Evolutionary conservation across 53 echinoderm and acorn worm species (phyloP), one percentile per base, ranked within the genome.

Genomic region (Henricia sp.): DNA sequence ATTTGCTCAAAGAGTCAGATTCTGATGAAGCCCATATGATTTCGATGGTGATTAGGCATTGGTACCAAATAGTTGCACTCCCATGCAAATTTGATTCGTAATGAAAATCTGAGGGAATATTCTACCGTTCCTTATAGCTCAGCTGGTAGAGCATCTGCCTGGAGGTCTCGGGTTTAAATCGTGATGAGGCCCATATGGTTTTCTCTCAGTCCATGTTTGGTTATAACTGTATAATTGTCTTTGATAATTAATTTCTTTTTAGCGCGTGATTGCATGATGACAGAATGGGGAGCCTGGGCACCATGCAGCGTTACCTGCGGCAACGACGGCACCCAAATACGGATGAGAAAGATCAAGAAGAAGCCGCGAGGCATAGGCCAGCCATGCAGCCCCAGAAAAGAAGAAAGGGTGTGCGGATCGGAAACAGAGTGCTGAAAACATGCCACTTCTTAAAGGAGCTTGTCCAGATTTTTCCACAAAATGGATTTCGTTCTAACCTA

Each of bases 241-340:
- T 56, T 6, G 21, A 2, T 35, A 10, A 20, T 36, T 37, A 20
- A 1, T 20, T 16, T 6, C 11, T 51, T 1, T 11, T 20, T 50
- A 88, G 90, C 78, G 2, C 84, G 92, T 3, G 94, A 97, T 74
- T 97, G 97, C 55, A 92, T 83, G 85, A 89, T 94, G 92, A 60
- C 78, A 0, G 85, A 87, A 3, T 97, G 97, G 97, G 83, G 88
- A 0, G 72, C 82, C 8, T 97, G 97, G 97, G 86, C 86, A 1
- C 87, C 90, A 2, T 97, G 97, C 83, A 84, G 68, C 8, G 77
- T 77, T 4, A 53, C 92, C 9, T 97, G 97, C 32, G 97, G 97
- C 3, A 46, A 33, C 17, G 88, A 92, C 34, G 94, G 92, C 8
- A 82, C 88, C 14, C 87, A 94, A 70, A 74, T 88, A 30, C 63